Conservation (phyloP, 2,113 vertebrate species). For the Archilochus colubris region DNA sequence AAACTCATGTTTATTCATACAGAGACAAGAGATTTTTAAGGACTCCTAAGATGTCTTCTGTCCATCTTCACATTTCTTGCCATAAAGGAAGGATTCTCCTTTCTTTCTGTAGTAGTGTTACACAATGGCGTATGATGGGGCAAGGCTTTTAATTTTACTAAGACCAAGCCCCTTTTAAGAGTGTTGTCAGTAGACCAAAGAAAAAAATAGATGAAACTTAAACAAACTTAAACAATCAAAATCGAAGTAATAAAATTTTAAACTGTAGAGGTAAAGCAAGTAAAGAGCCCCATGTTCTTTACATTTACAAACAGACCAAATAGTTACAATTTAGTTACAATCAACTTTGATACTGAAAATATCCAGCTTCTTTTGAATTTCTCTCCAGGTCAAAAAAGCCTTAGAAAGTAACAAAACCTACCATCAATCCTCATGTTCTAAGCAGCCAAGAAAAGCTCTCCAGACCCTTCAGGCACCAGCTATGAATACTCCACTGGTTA, state of each 20-base stretch:
- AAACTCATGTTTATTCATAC: slow-evolving; percentile 11
- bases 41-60: not conserved
- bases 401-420: not conserved
- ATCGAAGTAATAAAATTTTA: not conserved
- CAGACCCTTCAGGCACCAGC: not conserved
- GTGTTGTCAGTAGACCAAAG: not conserved
- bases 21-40: not conserved
- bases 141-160: not conserved
- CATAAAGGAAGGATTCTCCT: not conserved
- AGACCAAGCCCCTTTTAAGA: not conserved
- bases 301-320: not conserved
- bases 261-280: not conserved
- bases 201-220: not conserved
- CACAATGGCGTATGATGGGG: not conserved
- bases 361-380: not conserved
- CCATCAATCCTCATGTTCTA: not conserved
- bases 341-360: not conserved
- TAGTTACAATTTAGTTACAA: not conserved
- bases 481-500: not conserved
- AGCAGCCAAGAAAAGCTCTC: not conserved
- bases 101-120: not conserved
- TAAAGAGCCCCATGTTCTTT: not conserved
- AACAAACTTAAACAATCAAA: not conserved
- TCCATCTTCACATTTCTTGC: not conserved
- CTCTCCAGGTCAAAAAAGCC: not conserved